Evolutionary conservation across 1,140 invertebrate genomes (phyloP), one percentile per base, ranked within the genome.

Genomic region (Drosophila bocqueti): DNA sequence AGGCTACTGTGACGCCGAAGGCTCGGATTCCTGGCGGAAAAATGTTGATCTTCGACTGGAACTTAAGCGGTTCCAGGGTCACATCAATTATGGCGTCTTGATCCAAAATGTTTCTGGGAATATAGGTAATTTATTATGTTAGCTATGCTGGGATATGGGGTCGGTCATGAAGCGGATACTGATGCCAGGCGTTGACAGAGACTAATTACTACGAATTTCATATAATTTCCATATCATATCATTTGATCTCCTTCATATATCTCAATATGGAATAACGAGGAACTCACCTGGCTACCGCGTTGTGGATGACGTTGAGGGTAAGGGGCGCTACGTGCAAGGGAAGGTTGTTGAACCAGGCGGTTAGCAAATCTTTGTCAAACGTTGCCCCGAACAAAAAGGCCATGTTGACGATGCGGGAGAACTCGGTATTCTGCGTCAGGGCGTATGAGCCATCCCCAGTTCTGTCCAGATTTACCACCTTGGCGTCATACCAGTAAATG

Each of bases 311-410:
- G 55, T 91, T 90, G 2, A 90, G 40, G 15, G 50, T 57, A 63
- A 55, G 80, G 6, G 85, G 82, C 1, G 72, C 79, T 9, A 73
- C 6, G 47, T 90, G 85, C 9, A 90, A 46, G 1, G 79, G 85
- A 47, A 91, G 65, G 43, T 80, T 86, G 21, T 86, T 90, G 18
- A 77, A 90, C 85, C 85, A 90, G 13, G 77, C 72, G 18, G 76
- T 87, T 4, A 87, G 62, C 0, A 7, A 4, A 0, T 65, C 29
- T 4, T 13, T 0, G 1, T 31, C 54, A 24, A 90, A 71, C 0
- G 86, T 74, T 0, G 66, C 83, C 2, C 85, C 85, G 15, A 90
- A 82, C 16, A 65, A 24, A 11, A 42, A 83, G 3, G 36, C 54
- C 45, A 50, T 79, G 24, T 90, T 84, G 8, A 81, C 49, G 26